Percentiles rank a stretch among this genome's conserved stretches.
phyloP scores from a whole-genome alignment of 2,888 invertebrate genomes.

The Eudasyphora cyanicolor region DNA sequence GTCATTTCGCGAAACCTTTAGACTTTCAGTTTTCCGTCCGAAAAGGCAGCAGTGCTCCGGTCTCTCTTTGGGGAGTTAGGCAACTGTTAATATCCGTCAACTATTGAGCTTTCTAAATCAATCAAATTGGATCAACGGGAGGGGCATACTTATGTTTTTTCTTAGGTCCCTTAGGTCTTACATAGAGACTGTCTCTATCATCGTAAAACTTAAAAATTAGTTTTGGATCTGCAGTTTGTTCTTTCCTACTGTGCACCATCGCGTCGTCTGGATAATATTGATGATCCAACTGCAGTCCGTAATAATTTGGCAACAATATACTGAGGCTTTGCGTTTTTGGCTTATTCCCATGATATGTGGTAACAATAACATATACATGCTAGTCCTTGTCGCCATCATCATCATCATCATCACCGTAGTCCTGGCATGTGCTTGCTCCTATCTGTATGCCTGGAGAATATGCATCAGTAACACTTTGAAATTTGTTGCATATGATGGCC shows the following conservation, averaged over 20 bases:
- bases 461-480: neutral
- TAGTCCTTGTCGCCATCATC: neutral
- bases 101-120: too few species aligned
- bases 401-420: neutral
- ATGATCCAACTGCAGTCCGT: neutral
- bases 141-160: too few species aligned
- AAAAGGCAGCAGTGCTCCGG: too few species aligned
- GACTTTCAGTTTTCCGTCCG: too few species aligned
- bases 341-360: neutral
- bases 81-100: too few species aligned
- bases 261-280: neutral
- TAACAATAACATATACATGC: too few species aligned
- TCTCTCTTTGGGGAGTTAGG: too few species aligned
- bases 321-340: neutral
- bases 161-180: too few species aligned
- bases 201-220: too few species aligned
- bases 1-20: too few species aligned
- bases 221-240: neutral
- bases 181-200: too few species aligned
- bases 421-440: neutral
- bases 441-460: neutral
- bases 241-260: conserved; percentile 9
- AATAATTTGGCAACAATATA: conserved; percentile 27
- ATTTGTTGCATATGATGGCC: neutral
- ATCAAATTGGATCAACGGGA: too few species aligned